Percentiles rank a stretch among this genome's conserved stretches.
Evolutionary conservation across 2,113 vertebrate genomes (phyloP).

Genomic region (Scalopus aquaticus): DNA sequence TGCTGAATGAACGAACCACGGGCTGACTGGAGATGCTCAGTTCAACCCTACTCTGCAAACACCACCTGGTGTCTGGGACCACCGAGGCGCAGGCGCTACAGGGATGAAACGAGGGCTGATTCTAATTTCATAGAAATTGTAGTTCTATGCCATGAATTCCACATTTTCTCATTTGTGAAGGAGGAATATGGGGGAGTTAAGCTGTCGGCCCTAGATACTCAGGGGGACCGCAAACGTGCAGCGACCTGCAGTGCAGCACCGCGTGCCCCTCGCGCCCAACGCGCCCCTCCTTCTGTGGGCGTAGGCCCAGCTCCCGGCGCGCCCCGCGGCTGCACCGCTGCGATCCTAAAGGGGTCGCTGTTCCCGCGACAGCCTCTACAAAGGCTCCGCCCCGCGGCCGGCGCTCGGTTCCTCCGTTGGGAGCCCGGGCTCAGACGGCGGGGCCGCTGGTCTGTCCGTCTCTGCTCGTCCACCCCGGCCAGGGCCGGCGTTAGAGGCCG

Average conservation of each 20-base stretch:
- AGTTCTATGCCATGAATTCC: background rate
- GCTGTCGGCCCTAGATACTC: background rate
- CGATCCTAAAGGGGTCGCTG: constrained; percentile 62
- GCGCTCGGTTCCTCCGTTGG: accelerated
- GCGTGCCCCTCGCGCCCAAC: accelerated
- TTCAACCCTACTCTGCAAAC: background rate
- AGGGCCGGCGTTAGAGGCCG: background rate
- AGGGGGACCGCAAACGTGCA: accelerated
- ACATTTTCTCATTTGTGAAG: background rate
- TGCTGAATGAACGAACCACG: background rate
- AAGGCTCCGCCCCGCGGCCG: constrained; percentile 30
- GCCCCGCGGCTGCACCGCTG: background rate
- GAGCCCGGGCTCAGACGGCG: background rate
- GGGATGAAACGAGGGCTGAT: background rate
- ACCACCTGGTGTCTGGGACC: background rate
- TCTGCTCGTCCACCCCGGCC: accelerated
- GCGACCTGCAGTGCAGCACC: accelerated
- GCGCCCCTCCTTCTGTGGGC: accelerated
- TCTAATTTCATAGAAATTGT: background rate
- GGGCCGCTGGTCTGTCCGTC: accelerated
- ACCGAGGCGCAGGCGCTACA: background rate
- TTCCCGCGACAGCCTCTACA: background rate
- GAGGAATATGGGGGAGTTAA: background rate
- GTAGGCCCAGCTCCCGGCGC: background rate
- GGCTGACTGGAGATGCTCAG: background rate